Base-by-base conservation (phyloP, 92 coral and sea anemone species). In the Pocillopora meandrina region DNA sequence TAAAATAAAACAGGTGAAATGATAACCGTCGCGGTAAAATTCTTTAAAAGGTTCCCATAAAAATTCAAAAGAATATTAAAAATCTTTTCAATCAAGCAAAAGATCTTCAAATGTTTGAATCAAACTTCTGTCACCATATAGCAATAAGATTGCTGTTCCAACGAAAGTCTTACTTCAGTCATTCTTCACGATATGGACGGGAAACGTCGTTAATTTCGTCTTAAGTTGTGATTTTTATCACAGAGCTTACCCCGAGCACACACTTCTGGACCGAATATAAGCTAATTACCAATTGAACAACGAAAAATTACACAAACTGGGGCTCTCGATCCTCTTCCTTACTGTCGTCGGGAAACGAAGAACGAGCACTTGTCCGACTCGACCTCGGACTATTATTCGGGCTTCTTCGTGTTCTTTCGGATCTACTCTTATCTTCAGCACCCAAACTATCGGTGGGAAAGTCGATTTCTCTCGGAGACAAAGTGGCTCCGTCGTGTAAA, bases 311-410 rank as follows among this genome's bases (percentile, higher is more conserved):
- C 36, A 94, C 98, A 78, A 94, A 94, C 90, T 94, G 98, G 6
- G 98, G 98, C 64, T 94, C 93, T 71, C 98, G 84, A 62, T 90
- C 89, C 76, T 90, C 92, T 19, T 85, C 83, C 36, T 80, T 71
- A 12, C 88, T 84, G 67, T 87, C 95, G 55, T 93, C 95, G 77
- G 89, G 97, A 80, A 93, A 93, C 63, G 84, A 91, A 72, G 89
- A 87, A 59, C 94, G 94, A 31, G 69, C 77, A 80, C 66, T 75
- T 19, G 83, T 67, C 83, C 94, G 90, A 73, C 92, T 73, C 23
- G 81, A 65, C 75, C 85, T 88, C 94, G 94, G 91, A 66, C 91
- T 87, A 52, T 76, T 69, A 71, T 56, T 84, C 82, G 88, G 88
- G 82, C 88, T 84, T 68, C 68, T 84, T 76, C 88, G 88, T 18